These are phyloP conservation scores for Drosophila maculinotata DNA, from an alignment of 2,888 invertebrate genomes.

Conservation along the genomic window DNA sequence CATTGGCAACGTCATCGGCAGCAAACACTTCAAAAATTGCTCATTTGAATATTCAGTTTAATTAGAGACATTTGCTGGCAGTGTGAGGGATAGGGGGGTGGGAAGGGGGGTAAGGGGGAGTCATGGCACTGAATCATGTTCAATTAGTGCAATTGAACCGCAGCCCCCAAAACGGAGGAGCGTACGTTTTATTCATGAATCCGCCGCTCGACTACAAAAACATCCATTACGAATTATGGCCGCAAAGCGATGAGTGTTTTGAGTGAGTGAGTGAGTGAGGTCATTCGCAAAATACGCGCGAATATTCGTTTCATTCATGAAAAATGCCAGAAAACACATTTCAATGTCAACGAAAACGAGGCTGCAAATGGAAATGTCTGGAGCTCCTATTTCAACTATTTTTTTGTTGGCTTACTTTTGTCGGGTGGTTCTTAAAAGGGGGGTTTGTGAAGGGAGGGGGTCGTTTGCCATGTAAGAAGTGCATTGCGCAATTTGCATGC, in stretches of 20 bases:
- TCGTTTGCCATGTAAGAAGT: not conserved
- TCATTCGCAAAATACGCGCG: constrained; percentile 16
- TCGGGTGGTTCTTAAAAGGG: not conserved
- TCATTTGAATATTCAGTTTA: constrained; percentile 70
- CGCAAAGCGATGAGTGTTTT: constrained; percentile 27
- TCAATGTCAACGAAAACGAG: constrained; percentile 35
- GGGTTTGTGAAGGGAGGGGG: no score
- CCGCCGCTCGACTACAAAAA: constrained; percentile 3
- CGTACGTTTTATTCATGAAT: constrained; percentile 36
- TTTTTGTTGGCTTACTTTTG: not conserved
- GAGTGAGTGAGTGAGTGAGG: constrained; percentile 5
- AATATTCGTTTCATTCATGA: constrained; percentile 38
- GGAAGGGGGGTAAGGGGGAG: not conserved
- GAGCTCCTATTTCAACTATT: constrained; percentile 6
- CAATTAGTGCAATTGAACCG: constrained; percentile 72
- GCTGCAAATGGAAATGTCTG: constrained; percentile 2
- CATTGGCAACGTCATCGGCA: constrained; percentile 29
- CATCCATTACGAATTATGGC: constrained; percentile 10
- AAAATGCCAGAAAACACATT: constrained; percentile 12
- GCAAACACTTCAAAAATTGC: constrained; percentile 25
- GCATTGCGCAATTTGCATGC: constrained; percentile 48
- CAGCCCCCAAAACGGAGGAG: constrained; percentile 14
- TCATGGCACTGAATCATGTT: constrained; percentile 64
- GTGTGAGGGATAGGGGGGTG: not conserved
- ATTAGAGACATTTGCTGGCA: constrained; percentile 52